Base-by-base conservation (phyloP, 2,888 invertebrate species). In the Plebejus melissa region DNA sequence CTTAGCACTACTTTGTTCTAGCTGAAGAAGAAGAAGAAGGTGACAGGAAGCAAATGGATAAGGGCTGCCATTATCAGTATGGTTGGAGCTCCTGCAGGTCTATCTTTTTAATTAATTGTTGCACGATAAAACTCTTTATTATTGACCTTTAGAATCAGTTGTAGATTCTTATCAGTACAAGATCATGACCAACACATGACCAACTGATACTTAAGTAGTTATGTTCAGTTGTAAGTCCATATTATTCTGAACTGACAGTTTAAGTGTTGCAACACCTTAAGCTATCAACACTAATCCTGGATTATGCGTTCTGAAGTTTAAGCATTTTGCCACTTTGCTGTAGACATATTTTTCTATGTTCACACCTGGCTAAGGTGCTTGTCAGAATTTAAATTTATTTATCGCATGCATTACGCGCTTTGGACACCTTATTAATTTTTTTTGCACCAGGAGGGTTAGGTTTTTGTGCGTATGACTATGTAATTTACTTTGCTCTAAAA, bases 361-460 rank as follows among this genome's bases (percentile, higher is more conserved):
- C 22, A 60, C 60, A 60, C 28, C 60, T 60, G 60, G 60, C 60
- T 60, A 60, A 60, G 60, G 11, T 28, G 60, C 28, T 58, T 58
- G 58, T 60, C 60, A 60, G 22, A 60, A 60, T 22, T 22, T 58
- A 2, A 58, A 58, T 60, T 60, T 60, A 60, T 60, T 60, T 60
- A 28, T 60, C 6, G 28, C 28, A 28, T 3, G 60, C 22, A 22
- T 22, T 7, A 58, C 58, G 58, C 58, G 22, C 60, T 60, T 22
- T 28, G 28, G 60, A 28, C 60, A 28, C 11, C 60, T 28, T 28
- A 60, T 60, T 11, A 28, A 1, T 60, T 4, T 9, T 46, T 46
- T 2, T 46, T 11, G 46, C 46, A 2, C 46, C 46, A 46, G 9
- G 9, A 46, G 46, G 2, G 46, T 46, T 46, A 46, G 9, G 9